Base-by-base conservation (phyloP, 2,888 invertebrate species). In the Pogonocherus hispidulus region DNA sequence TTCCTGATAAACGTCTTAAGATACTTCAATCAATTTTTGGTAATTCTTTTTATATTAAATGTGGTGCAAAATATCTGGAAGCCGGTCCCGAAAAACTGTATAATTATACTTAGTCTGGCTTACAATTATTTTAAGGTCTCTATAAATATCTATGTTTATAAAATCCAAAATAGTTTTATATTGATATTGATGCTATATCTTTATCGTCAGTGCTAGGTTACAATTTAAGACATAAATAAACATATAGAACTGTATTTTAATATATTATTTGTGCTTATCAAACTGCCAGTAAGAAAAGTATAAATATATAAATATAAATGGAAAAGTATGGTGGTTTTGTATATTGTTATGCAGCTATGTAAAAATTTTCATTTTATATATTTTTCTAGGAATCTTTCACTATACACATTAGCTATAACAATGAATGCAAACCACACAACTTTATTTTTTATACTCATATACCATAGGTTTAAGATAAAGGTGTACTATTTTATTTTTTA, bases 401-500 rank as follows among this genome's bases (percentile, higher is more conserved):
- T n/a, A 23, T n/a, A n/a, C n/a, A 14, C 14, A 41, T 14, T 16
- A 44, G 44, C 16, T 56, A 16, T 37, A 16, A 37, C 46, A 47
- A 47, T 27, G 19, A 46, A 32, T 47, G 14, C 59, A 47, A 44
- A 16, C 57, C 22, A 44, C 57, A 44, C 9, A 14, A 47, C 20
- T 47, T 59, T 47, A 23, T 23, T 47, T 57, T 27, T 32, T 59
- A 47, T 47, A 18, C 46, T 57, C 19, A 44, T 63, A 57, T 71
- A 70, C 67, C 47, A 57, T 78, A 76, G 75, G 59, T 67, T 73
- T 78, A 79, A 76, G 75, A 67, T 22, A 76, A 73, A 80, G 81
- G 81, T 81, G 81, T 82, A 81, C 80, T 81, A 82, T 82, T 81
- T 82, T 80, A 78, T 82, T 80, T 79, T 81, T 77, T 78, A 79